Conservation (phyloP, 1,140 invertebrate genomes). For the Drosophila cardini region DNA sequence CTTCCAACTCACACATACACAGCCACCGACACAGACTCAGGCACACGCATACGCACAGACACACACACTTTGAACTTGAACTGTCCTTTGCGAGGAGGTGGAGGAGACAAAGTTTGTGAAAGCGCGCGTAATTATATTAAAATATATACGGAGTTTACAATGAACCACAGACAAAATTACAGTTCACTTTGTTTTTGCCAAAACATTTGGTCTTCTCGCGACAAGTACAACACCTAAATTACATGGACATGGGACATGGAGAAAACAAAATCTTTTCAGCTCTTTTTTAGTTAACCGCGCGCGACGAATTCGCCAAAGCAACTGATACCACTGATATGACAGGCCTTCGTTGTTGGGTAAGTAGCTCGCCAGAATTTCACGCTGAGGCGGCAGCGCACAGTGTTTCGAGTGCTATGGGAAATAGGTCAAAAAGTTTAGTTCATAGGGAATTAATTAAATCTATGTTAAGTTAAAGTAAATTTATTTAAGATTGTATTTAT, state of each 20-base stretch:
- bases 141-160: constrained; percentile 62
- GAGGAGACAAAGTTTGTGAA: constrained; percentile 36
- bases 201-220: constrained; percentile 25
- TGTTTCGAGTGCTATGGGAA: constrained; percentile 26
- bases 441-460: too few species aligned
- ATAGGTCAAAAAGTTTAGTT: too few species aligned
- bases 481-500: too few species aligned
- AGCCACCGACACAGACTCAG: too few species aligned
- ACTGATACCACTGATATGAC: constrained; percentile 81
- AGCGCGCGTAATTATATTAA: constrained; percentile 70
- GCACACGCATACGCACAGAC: neutral
- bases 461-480: too few species aligned
- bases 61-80: constrained; percentile 68
- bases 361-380: constrained; percentile 62
- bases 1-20: constrained; percentile 43
- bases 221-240: constrained; percentile 45
- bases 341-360: constrained; percentile 69
- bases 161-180: constrained; percentile 61
- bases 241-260: constrained; percentile 53
- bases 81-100: constrained; percentile 58
- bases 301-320: constrained; percentile 78
- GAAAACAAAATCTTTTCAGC: constrained; percentile 42
- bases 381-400: constrained; percentile 51
- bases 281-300: constrained; percentile 56
- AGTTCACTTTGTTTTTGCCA: constrained; percentile 61